Evolutionary conservation across 37 sponge, comb jelly and placozoan genomes (phyloP).

Genomic region (Aphrocallistes beatrix): DNA sequence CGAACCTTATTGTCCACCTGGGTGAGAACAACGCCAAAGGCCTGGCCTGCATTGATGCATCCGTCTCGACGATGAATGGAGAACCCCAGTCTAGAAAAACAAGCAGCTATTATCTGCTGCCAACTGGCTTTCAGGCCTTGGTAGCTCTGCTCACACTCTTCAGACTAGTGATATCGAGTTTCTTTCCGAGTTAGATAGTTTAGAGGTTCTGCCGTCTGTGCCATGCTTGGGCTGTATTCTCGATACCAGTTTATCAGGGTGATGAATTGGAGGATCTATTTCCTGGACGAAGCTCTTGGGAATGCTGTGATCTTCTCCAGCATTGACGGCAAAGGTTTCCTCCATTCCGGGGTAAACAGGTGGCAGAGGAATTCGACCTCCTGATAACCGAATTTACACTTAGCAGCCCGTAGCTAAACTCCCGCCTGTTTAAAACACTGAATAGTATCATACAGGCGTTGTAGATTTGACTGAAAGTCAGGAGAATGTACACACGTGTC

Average conservation of each 20-base stretch:
- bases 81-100: neutral
- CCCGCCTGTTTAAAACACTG: neutral
- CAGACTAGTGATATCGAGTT: neutral
- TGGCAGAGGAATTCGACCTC: too few relatives aligned
- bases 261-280: neutral
- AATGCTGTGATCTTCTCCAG: too few relatives aligned
- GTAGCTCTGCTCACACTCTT: neutral
- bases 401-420: neutral
- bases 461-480: neutral
- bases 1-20: neutral
- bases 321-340: too few relatives aligned
- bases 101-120: too few relatives aligned
- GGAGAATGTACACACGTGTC: neutral
- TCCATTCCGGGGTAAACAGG: too few relatives aligned
- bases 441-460: neutral
- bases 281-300: too few relatives aligned
- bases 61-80: neutral
- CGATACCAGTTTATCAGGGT: neutral
- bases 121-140: neutral
- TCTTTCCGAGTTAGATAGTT: neutral
- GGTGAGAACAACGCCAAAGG: neutral
- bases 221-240: neutral
- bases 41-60: neutral
- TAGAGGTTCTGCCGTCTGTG: neutral
- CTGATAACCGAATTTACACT: neutral